Evolutionary conservation across 2,113 vertebrate genomes (phyloP).

Genomic region (Triplophysa dalaica): DNA sequence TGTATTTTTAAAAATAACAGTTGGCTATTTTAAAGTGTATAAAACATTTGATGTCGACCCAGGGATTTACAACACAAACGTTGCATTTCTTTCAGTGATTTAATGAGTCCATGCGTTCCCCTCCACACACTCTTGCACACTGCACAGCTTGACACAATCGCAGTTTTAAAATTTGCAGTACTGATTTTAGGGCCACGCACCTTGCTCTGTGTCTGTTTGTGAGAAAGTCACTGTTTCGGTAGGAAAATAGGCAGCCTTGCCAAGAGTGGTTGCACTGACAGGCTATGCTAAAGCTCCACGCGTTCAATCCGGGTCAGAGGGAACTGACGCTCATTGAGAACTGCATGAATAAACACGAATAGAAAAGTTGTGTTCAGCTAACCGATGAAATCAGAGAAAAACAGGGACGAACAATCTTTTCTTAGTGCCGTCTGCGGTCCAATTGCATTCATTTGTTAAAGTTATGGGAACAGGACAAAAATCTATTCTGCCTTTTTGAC

Average conservation of each 20-base stretch:
- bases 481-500: slow-evolving; percentile 62
- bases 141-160: not conserved
- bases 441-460: slow-evolving; percentile 60
- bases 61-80: too few species aligned
- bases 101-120: not conserved
- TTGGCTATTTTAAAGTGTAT: too few species aligned
- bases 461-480: slow-evolving; percentile 65
- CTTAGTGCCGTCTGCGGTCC: slow-evolving; percentile 64
- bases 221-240: slow-evolving; percentile 36
- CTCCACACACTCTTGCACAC: not conserved
- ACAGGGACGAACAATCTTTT: slow-evolving; percentile 73
- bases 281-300: slow-evolving; percentile 61
- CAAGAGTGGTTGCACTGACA: slow-evolving; percentile 47
- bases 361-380: slow-evolving; percentile 94
- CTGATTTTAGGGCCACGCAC: not conserved
- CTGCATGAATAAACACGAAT: slow-evolving; percentile 97
- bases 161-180: not conserved
- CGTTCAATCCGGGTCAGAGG: slow-evolving; percentile 72
- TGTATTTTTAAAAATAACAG: too few species aligned
- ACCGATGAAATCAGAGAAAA: slow-evolving; percentile 88
- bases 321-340: slow-evolving; percentile 81
- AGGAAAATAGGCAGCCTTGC: slow-evolving; percentile 56
- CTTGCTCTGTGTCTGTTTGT: slow-evolving; percentile 5
- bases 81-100: not conserved
- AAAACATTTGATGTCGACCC: too few species aligned